Evolutionary conservation across 2,888 invertebrate genomes (phyloP).

Genomic region (Himalopsyche tibetana): DNA sequence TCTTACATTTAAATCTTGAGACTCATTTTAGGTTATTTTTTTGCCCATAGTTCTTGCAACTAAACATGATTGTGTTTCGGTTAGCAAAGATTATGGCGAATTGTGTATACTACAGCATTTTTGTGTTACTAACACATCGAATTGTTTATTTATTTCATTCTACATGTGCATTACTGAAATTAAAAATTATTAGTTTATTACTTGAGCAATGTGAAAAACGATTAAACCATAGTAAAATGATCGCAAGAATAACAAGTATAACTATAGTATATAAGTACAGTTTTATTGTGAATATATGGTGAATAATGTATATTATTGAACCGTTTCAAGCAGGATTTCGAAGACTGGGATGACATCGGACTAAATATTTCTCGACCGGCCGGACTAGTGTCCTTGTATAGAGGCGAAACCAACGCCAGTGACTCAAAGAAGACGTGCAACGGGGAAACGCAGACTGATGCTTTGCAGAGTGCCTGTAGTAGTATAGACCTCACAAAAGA

Average conservation of each 20-base stretch:
- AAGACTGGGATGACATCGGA: constrained; percentile 95
- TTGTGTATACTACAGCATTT: not conserved
- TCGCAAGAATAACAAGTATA: no score
- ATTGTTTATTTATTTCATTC: no score
- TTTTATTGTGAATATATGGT: not conserved
- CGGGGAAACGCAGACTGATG: constrained; percentile 75
- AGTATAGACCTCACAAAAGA: not conserved
- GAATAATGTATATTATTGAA: constrained; percentile 59
- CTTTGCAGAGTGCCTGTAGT: constrained; percentile 66
- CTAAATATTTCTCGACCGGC: constrained; percentile 89
- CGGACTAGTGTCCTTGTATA: constrained; percentile 82
- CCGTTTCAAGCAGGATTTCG: constrained; percentile 82
- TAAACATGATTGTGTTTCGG: no score
- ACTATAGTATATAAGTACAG: not conserved
- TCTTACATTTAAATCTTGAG: no score
- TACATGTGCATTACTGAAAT: no score
- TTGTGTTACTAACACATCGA: not conserved
- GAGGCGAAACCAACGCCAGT: constrained; percentile 73
- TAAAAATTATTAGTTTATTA: no score
- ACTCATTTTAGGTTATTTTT: no score
- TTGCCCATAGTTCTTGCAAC: no score
- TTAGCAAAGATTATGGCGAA: no score
- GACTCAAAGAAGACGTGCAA: constrained; percentile 72
- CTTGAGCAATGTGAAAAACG: no score
- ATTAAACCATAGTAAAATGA: no score